phyloP scores from a whole-genome alignment of 2,113 vertebrate genomes.

The Prietella phreatophila region DNA sequence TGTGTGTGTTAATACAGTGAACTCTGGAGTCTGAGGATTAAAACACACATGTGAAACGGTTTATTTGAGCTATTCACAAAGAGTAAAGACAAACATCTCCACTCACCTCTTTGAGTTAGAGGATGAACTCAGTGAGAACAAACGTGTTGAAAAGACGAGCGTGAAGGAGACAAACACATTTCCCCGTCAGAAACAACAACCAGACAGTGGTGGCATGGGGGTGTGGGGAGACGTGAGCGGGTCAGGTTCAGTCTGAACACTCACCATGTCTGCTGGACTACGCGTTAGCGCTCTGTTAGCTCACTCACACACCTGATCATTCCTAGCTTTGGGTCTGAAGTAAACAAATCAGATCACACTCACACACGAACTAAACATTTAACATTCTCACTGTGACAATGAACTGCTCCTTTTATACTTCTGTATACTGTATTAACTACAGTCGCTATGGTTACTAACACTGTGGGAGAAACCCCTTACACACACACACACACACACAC shows the following conservation, averaged over 20 bases:
- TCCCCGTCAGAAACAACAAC: not conserved
- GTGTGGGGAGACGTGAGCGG: not conserved
- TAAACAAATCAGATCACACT: not conserved
- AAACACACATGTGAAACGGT: not conserved
- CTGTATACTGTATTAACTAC: not conserved
- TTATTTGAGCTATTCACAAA: not conserved
- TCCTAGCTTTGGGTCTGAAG: not conserved
- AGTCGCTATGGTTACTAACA: not conserved
- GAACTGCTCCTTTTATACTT: not conserved
- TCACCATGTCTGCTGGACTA: too few species aligned
- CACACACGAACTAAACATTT: not conserved
- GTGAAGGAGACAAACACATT: not conserved
- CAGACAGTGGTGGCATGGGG: not conserved
- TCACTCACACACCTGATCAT: not conserved
- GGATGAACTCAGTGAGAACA: not conserved
- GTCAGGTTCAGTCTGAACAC: too few species aligned
- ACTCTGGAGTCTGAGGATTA: not conserved
- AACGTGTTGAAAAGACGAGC: not conserved
- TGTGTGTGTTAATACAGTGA: not conserved
- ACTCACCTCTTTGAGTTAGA: not conserved
- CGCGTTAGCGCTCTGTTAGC: not conserved
- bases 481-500: not conserved
- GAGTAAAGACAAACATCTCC: not conserved
- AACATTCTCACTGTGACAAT: not conserved
- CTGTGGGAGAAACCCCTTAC: not conserved